Evolutionary conservation across 2,113 vertebrate species (phyloP).

Genomic region (Hepsetus odoe): DNA sequence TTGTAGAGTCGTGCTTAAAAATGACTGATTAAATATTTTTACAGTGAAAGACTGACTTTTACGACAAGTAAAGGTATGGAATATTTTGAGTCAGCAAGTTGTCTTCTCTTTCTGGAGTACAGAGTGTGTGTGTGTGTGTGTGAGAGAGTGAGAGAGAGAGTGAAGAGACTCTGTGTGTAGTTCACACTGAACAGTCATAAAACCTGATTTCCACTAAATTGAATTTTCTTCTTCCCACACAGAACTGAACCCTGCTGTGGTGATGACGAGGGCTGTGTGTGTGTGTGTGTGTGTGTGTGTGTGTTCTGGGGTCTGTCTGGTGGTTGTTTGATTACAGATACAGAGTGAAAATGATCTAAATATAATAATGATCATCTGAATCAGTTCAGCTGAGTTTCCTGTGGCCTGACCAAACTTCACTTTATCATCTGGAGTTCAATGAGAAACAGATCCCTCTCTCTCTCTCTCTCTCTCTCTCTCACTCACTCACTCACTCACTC

Average conservation of each 20-base stretch:
- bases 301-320: background rate
- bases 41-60: too few relatives aligned
- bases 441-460: background rate
- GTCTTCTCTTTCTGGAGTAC: too few relatives aligned
- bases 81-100: too few relatives aligned
- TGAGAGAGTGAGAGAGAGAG: background rate
- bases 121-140: background rate
- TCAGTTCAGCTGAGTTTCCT: background rate
- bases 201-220: background rate
- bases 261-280: background rate
- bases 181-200: background rate
- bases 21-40: too few relatives aligned
- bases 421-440: constrained; percentile 23
- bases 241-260: background rate
- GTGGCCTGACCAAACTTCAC: constrained; percentile 5
- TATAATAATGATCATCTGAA: too few relatives aligned
- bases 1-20: too few relatives aligned
- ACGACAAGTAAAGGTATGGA: too few relatives aligned
- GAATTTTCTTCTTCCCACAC: background rate
- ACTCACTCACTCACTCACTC: background rate
- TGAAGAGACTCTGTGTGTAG: background rate
- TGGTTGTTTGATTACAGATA: background rate
- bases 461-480: background rate
- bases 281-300: too few relatives aligned
- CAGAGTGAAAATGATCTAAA: background rate